Conservation (phyloP, 2,888 invertebrate species). For the Spodoptera exigua region DNA sequence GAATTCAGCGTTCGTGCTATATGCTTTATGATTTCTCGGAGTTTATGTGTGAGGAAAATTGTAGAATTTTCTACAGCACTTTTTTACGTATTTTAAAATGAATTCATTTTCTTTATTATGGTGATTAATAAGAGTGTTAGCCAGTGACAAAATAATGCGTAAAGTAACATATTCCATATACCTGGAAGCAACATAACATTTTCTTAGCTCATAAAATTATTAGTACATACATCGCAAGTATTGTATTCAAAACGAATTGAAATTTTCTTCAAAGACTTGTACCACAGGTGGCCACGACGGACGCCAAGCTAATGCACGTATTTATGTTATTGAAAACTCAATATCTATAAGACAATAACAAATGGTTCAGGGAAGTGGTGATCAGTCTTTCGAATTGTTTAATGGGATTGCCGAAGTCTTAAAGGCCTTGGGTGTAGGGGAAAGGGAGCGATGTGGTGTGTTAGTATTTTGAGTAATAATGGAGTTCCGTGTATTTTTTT, state of each 20-base stretch:
- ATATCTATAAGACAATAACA: slow-evolving; percentile 60
- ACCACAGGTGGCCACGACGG: slow-evolving; percentile 57
- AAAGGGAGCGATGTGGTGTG: too few species aligned
- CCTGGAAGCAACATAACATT: slow-evolving; percentile 2
- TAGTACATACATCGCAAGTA: too few species aligned
- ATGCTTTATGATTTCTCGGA: slow-evolving; percentile 30
- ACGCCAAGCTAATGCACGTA: slow-evolving; percentile 52
- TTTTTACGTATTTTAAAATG: neutral
- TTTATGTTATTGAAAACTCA: slow-evolving; percentile 71
- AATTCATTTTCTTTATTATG: neutral
- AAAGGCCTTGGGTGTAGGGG: neutral
- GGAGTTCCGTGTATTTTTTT: too few species aligned
- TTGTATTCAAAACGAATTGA: slow-evolving; percentile 24
- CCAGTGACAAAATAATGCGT: too few species aligned
- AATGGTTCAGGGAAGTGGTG: slow-evolving; percentile 52
- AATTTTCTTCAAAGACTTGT: slow-evolving; percentile 26
- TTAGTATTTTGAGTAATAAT: too few species aligned
- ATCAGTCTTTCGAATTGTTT: slow-evolving; percentile 46
- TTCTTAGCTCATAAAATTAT: too few species aligned
- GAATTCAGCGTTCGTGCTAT: slow-evolving; percentile 27
- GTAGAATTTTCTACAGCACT: slow-evolving; percentile 6
- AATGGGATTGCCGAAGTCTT: slow-evolving; percentile 32
- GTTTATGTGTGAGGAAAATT: slow-evolving; percentile 25
- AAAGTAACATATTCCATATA: too few species aligned
- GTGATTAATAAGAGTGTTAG: too few species aligned